Evolutionary conservation across 1,140 invertebrate species (phyloP), one percentile per base, ranked within the genome.

Genomic region (Brachionus angularis): DNA sequence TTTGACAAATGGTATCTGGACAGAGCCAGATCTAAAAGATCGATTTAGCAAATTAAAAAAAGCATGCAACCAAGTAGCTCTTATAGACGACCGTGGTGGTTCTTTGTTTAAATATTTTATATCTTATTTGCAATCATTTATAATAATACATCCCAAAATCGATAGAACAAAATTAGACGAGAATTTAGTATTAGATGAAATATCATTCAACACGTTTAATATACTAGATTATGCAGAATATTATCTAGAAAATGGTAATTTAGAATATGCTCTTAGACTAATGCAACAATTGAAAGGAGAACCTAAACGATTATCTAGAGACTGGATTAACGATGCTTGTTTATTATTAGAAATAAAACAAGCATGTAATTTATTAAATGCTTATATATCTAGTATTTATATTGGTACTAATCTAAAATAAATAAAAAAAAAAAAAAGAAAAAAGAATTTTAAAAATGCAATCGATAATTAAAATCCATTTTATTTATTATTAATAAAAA

Each of bases 251-350:
- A 86, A 88, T 74, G 89, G 89, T 21, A 87, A 96, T 76, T 85
- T 96, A 44, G 85, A 87, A 49, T 87, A 88, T 78, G 89, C 92
- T 0, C 80, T 96, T 0, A 86, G 88, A 55, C 95, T 94, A 79
- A 88, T 96, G 84, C 93, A 93, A 78, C 85, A 95, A 42, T 80
- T 97, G 23, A 85, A 87, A 76, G 93, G 93, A 21, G 90, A 90
- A 23, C 84, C 93, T 0, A 84, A 88, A 7, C 84, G 85, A n/a
- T 86, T 93, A 3, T 90, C 93, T 1, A 80, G 79, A 44, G 87
- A 90, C 74, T 98, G 93, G 93, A 86, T 93, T 74, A 86, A 87
- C 71, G 92, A 95, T 76, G 86, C 89, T 0, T 85, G 87, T 61
- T 83, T 89, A 16, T 85, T 91, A 73, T 82, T 97, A 72, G 94